These are phyloP conservation scores for Eumeta japonica DNA, from an alignment of 1,140 invertebrate species.

Conservation along the genomic window DNA sequence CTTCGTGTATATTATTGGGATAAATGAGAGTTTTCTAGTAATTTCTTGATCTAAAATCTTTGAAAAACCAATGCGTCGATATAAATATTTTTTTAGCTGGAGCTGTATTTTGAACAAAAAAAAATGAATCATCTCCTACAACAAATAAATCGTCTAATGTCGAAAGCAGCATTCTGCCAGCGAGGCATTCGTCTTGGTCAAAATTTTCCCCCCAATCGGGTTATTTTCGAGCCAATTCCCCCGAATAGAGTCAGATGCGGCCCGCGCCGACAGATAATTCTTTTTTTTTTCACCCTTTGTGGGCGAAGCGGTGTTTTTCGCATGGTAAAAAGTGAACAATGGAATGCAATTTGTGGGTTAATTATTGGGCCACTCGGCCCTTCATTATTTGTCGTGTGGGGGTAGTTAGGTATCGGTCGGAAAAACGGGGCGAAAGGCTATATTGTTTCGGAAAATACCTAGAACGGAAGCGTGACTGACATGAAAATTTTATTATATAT, in stretches of 20 bases:
- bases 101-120: no score
- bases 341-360: constrained; percentile 55
- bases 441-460: constrained; percentile 4
- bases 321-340: constrained; percentile 55
- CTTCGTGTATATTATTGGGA: no score
- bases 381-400: no score
- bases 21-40: no score
- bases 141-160: background rate
- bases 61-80: no score
- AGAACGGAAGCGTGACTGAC: background rate
- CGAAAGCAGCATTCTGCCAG: background rate
- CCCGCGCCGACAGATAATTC: constrained; percentile 35
- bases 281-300: constrained; percentile 33
- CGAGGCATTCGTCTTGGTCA: no score
- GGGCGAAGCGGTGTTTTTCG: constrained; percentile 14
- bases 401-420: no score
- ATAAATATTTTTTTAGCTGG: no score
- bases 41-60: no score
- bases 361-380: constrained; percentile 33
- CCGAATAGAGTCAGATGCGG: constrained; percentile 34
- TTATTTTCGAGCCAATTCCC: constrained; percentile 32
- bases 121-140: background rate
- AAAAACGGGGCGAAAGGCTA: no score
- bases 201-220: constrained; percentile 17
- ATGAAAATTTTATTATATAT: background rate